Percentiles rank a stretch among this genome's conserved stretches.
phyloP scores from a whole-genome alignment of 2,113 vertebrate species.

The Vanacampus margaritifer region DNA sequence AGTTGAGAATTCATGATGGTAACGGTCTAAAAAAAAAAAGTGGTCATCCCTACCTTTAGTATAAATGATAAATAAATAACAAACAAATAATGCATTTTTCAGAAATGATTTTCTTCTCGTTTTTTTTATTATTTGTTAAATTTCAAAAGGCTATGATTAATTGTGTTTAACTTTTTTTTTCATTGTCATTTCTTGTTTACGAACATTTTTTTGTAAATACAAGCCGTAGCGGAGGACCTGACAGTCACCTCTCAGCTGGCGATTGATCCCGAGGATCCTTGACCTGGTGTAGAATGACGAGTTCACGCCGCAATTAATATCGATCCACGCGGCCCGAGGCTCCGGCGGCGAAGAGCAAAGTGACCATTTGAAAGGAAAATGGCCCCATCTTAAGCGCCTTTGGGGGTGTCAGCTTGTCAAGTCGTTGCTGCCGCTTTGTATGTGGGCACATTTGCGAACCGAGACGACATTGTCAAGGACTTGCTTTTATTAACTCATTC shows the following conservation, averaged over 20 bases:
- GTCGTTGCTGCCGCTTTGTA: background rate
- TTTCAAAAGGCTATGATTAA: too few relatives aligned
- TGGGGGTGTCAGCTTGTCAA: background rate
- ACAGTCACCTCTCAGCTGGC: slow-evolving; percentile 62
- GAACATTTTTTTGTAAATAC: slow-evolving; percentile 34
- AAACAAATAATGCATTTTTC: too few relatives aligned
- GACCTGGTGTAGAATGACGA: slow-evolving; percentile 59
- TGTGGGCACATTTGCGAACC: background rate
- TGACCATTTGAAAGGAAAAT: background rate
- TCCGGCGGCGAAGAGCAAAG: background rate
- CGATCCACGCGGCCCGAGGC: slow-evolving; percentile 37
- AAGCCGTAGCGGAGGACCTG: slow-evolving; percentile 33
- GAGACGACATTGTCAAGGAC: background rate
- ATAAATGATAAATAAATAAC: too few relatives aligned
- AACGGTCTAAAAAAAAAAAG: too few relatives aligned
- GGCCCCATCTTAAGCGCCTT: background rate
- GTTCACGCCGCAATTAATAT: slow-evolving; percentile 65
- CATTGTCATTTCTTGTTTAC: background rate
- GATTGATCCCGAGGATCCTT: slow-evolving; percentile 63
- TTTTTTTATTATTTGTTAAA: too few relatives aligned
- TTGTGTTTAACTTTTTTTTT: too few relatives aligned
- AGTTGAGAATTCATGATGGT: too few relatives aligned
- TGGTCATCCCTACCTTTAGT: too few relatives aligned
- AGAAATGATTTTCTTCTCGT: too few relatives aligned
- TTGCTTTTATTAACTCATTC: background rate